Base-by-base conservation (phyloP, 1,140 invertebrate species). In the Phortica variegata region DNA sequence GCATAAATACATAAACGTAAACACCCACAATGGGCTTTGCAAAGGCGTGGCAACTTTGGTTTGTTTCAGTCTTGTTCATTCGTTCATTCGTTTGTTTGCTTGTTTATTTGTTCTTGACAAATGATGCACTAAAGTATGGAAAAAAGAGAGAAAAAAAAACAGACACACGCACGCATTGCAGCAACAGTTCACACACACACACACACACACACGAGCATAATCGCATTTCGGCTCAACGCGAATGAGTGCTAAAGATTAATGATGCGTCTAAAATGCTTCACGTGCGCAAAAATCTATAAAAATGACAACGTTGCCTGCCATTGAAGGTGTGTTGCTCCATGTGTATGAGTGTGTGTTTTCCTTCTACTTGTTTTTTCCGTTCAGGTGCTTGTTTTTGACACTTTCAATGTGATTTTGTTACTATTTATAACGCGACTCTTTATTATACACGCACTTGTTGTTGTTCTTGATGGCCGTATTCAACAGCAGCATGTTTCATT, bases 311-410 rank as follows among this genome's bases (percentile, higher is more conserved):
- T 9, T 13, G 17, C 36, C 7, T 38, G 8, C 13, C 5, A 34
- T 13, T n/a, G 13, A 34, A n/a, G n/a, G 32, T 34, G 13, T 34
- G 26, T 29, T 6, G 6, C 6, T 29, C 12, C 12, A 34, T 48
- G 39, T 53, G 13, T 19, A 37, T 36, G 15, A 32, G 45, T 53
- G 52, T 40, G 43, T 51, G 44, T 47, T 7, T 29, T 34, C 10
- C 3, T n/a, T 34, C n/a, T n/a, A n/a, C n/a, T n/a, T n/a, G 23
- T 26, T 26, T 26, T 26, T n/a, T n/a, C n/a, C n/a, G n/a, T n/a
- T n/a, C n/a, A n/a, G n/a, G 57, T 42, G 61, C 42, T 49, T 65
- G 62, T 52, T 68, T 68, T 58, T 68, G 63, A 68, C 63, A 68
- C 63, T 58, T 68, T 68, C 63, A 68, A 60, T 63, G 44, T 54